Conservation (phyloP, 2,113 vertebrate genomes). For the Trichechus manatus region DNA sequence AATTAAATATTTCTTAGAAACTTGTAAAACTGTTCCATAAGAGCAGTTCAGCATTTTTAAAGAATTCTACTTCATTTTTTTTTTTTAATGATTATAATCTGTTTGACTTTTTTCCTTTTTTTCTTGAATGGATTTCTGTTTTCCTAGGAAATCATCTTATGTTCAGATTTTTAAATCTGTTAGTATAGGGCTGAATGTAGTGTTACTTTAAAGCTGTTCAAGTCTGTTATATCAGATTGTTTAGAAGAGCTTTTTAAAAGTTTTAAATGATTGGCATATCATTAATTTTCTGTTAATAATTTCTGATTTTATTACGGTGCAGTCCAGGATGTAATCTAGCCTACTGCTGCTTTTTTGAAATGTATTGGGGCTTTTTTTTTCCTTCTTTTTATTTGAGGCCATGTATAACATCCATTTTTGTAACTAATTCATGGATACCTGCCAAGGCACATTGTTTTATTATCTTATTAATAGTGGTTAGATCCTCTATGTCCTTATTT, state of each 20-base stretch:
- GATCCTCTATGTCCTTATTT: not conserved
- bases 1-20: constrained; percentile 32
- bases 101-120: not conserved
- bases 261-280: not conserved
- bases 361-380: not conserved
- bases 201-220: not conserved
- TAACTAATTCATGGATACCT: not conserved
- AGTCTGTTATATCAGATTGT: not conserved
- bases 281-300: not conserved
- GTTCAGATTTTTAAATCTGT: not conserved
- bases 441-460: not conserved
- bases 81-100: not conserved
- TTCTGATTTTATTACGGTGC: constrained; percentile 2
- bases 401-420: not conserved
- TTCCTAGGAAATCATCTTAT: constrained; percentile 28
- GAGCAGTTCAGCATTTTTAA: constrained; percentile 26
- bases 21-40: not conserved
- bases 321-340: not conserved
- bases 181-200: not conserved
- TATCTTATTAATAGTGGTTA: not conserved
- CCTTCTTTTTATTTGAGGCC: not conserved
- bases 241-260: constrained; percentile 19
- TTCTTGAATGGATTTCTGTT: not conserved
- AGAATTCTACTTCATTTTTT: not conserved
- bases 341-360: not conserved